Evolutionary conservation across 2,888 invertebrate genomes (phyloP), one percentile per base, ranked within the genome.

Genomic region (Agrypnus murinus): DNA sequence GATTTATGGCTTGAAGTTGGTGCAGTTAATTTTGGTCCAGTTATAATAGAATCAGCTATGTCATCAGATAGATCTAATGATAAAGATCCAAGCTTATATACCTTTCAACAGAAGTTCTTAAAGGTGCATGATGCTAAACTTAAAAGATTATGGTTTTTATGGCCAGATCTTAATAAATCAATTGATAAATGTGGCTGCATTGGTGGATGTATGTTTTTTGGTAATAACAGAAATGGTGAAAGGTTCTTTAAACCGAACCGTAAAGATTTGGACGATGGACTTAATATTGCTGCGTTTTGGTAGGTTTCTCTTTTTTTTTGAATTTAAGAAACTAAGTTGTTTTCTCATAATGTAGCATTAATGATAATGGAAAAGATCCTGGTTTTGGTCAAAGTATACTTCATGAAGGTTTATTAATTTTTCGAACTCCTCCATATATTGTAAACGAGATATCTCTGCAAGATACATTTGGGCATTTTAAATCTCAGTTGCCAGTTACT

Each of bases 161-260:
- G 98, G 98, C 92, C 94, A 0, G 92, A 93, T 77, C 84, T 85
- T 50, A 84, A 91, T 76, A 88, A 88, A 68, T 87, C 90, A 0
- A 75, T 81, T 15, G 86, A 86, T 31, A 94, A 93, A 77, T 99
- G 99, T 83, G 99, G 98, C 0, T 99, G 99, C 84, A 93, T 94
- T 32, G 99, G 99, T 1, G 98, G 98, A 0, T 98, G 97, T 82
- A 89, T 89, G 9, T 99, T 99, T 87, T 99, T 99, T 82, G 99
- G 98, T 1, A 92, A 90, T 64, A 98, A 98, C 84, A 90, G 91
- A 80, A 97, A 97, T 83, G 98, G 98, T 0, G 87, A 91, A 9
- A 91, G 92, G 75, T 97, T 98, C 86, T 95, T 98, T 76, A 94
- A 95, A 81, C 96, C 96, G 0, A 93, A 90, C 73, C 88, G 92